phyloP scores from a whole-genome alignment of 2,797 vertebrate genomes.

The Rhinophrynus dorsalis region DNA sequence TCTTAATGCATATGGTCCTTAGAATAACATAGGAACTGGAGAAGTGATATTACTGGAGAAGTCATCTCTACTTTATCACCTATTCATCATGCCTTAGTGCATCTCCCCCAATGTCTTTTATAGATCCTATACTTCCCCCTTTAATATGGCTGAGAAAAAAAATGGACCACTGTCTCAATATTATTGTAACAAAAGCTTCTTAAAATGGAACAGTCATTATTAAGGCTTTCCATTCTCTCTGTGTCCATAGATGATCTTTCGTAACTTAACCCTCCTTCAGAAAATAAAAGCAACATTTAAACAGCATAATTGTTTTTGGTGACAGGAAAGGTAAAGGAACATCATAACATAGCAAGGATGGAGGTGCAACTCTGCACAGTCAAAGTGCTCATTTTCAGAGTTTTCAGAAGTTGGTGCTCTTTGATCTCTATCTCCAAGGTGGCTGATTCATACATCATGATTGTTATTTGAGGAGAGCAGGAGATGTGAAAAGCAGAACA shows the following conservation, averaged over 20 bases:
- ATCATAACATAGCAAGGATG: constrained; percentile 46
- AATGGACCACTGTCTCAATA: too few relatives aligned
- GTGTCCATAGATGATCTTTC: constrained; percentile 12
- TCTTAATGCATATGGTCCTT: too few relatives aligned
- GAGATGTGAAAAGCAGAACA: constrained; percentile 54
- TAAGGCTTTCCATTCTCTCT: too few relatives aligned
- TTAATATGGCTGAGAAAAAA: too few relatives aligned
- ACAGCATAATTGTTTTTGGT: constrained; percentile 52
- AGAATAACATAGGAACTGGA: too few relatives aligned
- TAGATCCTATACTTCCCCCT: too few relatives aligned
- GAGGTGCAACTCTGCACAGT: constrained; percentile 56
- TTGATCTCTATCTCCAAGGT: constrained; percentile 8
- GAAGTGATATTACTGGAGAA: too few relatives aligned
- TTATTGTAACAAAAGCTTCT: too few relatives aligned
- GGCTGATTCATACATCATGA: constrained; percentile 32
- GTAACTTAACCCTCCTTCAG: constrained; percentile 50
- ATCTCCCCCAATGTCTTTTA: too few relatives aligned
- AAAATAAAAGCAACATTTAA: constrained; percentile 51
- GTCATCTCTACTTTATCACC: too few relatives aligned
- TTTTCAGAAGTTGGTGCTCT: constrained; percentile 54
- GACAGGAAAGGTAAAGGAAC: constrained; percentile 59
- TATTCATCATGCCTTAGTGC: too few relatives aligned
- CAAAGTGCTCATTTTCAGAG: not conserved
- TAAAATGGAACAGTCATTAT: too few relatives aligned
- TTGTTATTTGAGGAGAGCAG: constrained; percentile 60